Base-by-base conservation (phyloP, 2,888 invertebrate genomes). In the Tachina grossa region DNA sequence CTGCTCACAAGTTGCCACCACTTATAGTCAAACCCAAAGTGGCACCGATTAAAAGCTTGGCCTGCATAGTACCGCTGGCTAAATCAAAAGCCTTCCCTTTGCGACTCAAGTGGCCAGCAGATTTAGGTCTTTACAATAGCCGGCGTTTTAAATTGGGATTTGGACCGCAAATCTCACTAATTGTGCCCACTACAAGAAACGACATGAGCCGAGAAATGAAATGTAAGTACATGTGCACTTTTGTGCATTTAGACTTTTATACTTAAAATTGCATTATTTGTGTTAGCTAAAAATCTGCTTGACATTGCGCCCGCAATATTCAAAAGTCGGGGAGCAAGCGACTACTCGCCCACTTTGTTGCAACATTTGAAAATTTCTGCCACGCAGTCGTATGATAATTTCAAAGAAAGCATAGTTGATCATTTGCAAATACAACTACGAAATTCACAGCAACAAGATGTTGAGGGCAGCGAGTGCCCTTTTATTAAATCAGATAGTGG, bases 71-170 rank as follows among this genome's bases (percentile, higher is more conserved):
- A 41, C 94, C 94, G 0, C 88, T 93, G 11, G 87, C 89, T 6
- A 89, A 89, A 2, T 93, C 93, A 1, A 88, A 92, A n/a, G 89
- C 89, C 1, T 82, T 85, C 61, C 86, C 88, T 3, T 59, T 90
- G 8, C 86, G 88, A 13, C 93, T 94, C 0, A 90, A 92, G 1
- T 93, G 92, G 88, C 92, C 94, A 11, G 89, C 90, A 2, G 95
- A 96, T 89, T 90, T 94, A 90, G 94, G 94, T 0, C 92, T 95
- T 10, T 93, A 94, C 66, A 94, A 94, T 88, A 95, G 95, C 41
- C 94, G 95, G 0, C 94, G 95, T 83, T 95, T 95, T 85, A 95
- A 96, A 89, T 94, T 95, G 0, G 96, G 96, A 1, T 98, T 97
- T 95, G 96, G 95, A 0, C 95, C 95, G 0, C 94, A 94, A 14